A percentile compares a stretch with the other conserved stretches of the same genome.
These are phyloP conservation scores for Cygnus atratus DNA, from an alignment of 2,113 vertebrate species.

Conservation along the genomic window DNA sequence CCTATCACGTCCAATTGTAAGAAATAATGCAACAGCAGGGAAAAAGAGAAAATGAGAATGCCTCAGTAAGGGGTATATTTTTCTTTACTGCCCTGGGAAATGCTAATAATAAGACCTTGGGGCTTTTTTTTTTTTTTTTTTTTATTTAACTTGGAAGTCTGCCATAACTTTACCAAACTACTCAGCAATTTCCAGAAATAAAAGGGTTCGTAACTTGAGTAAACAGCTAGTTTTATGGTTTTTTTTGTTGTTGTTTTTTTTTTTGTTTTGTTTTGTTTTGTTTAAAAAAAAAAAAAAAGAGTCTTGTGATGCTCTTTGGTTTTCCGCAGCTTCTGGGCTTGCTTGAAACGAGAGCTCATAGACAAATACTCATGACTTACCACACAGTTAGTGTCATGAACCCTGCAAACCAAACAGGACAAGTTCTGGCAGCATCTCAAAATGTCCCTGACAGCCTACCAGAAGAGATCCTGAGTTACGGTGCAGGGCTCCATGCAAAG, in stretches of 20 bases:
- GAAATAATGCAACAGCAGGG: not conserved
- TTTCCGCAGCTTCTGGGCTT: not conserved
- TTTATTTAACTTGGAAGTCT: not conserved
- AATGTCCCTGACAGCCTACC: not conserved
- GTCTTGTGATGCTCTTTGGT: slow-evolving; percentile 19
- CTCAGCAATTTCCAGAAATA: slow-evolving; percentile 11
- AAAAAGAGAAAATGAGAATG: not conserved
- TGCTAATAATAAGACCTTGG: not conserved
- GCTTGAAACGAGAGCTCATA: not conserved
- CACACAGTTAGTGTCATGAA: not conserved
- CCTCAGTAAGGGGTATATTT: not conserved
- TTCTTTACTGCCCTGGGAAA: not conserved
- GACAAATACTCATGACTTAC: not conserved
- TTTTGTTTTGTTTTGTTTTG: fast-evolving
- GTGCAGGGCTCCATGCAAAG: not conserved
- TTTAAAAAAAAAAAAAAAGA: not conserved
- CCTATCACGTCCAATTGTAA: not conserved
- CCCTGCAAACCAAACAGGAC: not conserved
- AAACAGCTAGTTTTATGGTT: not conserved
- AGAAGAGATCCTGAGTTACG: not conserved
- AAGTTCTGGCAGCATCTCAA: not conserved
- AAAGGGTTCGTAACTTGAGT: not conserved
- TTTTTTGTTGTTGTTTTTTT: not conserved
- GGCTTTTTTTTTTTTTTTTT: not conserved
- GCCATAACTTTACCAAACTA: slow-evolving; percentile 9